Percentiles rank a stretch among this genome's conserved stretches.
These are phyloP conservation scores for Lepidocolaptes lacrymiger DNA, from an alignment of 2,797 vertebrate species.

Conservation along the genomic window DNA sequence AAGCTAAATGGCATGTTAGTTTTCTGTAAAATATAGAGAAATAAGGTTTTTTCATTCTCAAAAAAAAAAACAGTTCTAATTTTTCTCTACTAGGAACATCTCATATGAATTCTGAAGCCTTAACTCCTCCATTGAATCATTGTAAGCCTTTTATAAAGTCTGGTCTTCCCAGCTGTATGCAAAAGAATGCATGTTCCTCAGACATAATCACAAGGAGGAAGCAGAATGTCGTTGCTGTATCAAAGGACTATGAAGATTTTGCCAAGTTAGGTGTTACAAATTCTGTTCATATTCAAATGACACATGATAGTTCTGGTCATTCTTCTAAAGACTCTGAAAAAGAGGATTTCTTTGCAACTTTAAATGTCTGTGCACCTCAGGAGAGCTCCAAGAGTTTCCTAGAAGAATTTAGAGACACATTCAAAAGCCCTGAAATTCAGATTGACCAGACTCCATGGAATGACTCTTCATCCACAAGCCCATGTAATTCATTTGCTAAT, in stretches of 20 bases:
- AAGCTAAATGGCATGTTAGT: background rate
- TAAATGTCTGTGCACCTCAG: no score
- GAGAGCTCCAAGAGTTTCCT: background rate
- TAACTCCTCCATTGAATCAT: background rate
- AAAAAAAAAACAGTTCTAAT: background rate
- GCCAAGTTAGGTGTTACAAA: background rate
- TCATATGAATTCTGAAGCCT: constrained; percentile 9
- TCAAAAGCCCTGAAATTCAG: constrained; percentile 24
- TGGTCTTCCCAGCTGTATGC: constrained; percentile 40
- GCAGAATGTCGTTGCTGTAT: background rate
- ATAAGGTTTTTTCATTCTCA: background rate
- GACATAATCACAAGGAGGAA: background rate
- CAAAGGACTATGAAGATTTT: constrained; percentile 9
- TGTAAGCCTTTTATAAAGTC: background rate
- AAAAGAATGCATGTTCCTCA: constrained; percentile 9
- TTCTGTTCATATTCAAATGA: background rate
- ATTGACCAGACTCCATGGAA: background rate
- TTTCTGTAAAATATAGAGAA: constrained; percentile 33
- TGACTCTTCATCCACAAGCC: background rate
- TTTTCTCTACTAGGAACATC: constrained; percentile 47
- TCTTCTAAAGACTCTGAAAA: background rate
- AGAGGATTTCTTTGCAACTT: constrained; percentile 8
- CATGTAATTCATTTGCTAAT: background rate
- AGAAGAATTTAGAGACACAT: background rate
- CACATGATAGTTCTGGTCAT: background rate